Base-by-base conservation (phyloP, 2,113 vertebrate genomes). In the Pygathrix nemaeus region DNA sequence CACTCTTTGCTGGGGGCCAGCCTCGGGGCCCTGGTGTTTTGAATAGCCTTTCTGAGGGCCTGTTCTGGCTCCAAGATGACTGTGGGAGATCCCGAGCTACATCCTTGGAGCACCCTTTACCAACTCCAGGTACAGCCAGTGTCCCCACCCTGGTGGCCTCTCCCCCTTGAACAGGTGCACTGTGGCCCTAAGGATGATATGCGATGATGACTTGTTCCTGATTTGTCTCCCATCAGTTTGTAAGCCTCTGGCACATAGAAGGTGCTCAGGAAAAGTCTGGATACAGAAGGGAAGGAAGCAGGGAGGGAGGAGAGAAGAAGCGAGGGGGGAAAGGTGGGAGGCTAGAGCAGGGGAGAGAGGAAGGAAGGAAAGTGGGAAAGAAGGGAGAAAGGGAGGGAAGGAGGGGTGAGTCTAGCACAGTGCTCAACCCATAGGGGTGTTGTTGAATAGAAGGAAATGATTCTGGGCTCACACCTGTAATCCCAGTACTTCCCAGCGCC, bases 361-460 rank as follows among this genome's bases (percentile, higher is more conserved):
- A 7, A 8, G 17, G 52, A 43, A 38, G 8, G 12, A 8, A 21
- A 16, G 23, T 21, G 1, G 3, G 27, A 25, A 35, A 30, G 27
- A 64, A 5, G 14, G 8, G 35, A 55, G 66, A 35, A 11, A 59
- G 11, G 52, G 20, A 57, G 35, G 20, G 40, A 14, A 38, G 25
- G 57, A 21, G 20, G 10, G 3, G 1, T 5, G 45, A n/a, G 38
- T 1, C n/a, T 17, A 6, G 52, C 90, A 20, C 4, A 14, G 45
- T 0, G 6, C 23, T 78, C 25, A 2, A 0, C 55, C 35, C 30
- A 1, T 0, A 27, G 16, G 2, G 1, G 20, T 27, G 32, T 17
- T 13, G 6, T 0, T 10, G 13, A 75, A 13, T 6, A 70, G 40
- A 43, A 40, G 70, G 89, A 75, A 27, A 27, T 0, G 8, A 32